Percentiles rank a stretch among this genome's conserved stretches.
phyloP scores from a whole-genome alignment of 2,113 vertebrate species.

The Centropus bengalensis region DNA sequence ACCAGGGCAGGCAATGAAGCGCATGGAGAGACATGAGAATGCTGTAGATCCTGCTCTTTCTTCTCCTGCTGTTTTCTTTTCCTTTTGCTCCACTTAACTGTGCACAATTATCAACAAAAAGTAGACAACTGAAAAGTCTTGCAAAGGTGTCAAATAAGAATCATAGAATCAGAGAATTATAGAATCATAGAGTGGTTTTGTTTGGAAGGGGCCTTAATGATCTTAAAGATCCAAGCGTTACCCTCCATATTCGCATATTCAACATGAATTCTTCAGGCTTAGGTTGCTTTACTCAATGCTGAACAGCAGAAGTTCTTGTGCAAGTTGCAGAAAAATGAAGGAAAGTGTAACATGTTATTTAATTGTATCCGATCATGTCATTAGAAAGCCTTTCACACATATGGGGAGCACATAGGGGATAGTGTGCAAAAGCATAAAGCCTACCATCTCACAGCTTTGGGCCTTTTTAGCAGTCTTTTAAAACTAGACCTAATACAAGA shows the following conservation, averaged over 20 bases:
- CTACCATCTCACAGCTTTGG: neutral
- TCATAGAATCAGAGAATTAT: no score
- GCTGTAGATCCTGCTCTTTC: neutral
- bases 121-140: neutral
- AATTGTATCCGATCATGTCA: accelerated
- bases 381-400: neutral
- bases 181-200: no score
- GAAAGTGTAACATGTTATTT: neutral
- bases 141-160: neutral
- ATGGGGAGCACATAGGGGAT: neutral
- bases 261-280: neutral
- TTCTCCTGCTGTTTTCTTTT: neutral
- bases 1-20: neutral
- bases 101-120: neutral
- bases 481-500: neutral
- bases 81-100: neutral
- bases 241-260: neutral
- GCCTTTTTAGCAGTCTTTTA: neutral
- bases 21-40: neutral
- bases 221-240: neutral
- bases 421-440: neutral
- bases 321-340: neutral
- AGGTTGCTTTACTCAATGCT: neutral
- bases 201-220: no score
- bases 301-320: neutral